Percentiles rank a stretch among this genome's conserved stretches.
phyloP scores from a whole-genome alignment of 1,140 invertebrate genomes.

The Chrysoperla carnea region DNA sequence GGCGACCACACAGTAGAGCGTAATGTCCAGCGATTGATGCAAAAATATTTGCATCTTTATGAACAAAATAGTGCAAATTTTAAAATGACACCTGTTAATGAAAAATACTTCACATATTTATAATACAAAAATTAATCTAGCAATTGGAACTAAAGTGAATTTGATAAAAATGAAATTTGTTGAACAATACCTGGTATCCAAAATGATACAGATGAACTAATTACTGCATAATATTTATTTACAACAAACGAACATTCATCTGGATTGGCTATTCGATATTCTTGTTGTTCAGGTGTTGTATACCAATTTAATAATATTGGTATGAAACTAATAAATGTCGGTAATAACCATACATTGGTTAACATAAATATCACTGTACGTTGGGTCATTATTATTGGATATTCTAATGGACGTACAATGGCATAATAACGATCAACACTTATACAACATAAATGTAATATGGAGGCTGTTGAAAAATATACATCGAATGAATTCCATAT shows the following conservation, averaged over 20 bases:
- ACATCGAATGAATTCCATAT: constrained; percentile 91
- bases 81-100: too few relatives aligned
- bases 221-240: constrained; percentile 74
- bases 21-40: too few relatives aligned
- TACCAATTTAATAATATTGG: constrained; percentile 91
- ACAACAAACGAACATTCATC: constrained; percentile 73
- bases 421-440: constrained; percentile 85
- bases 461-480: constrained; percentile 87
- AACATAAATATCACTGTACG: constrained; percentile 65
- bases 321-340: constrained; percentile 84
- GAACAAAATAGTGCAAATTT: too few relatives aligned
- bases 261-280: constrained; percentile 45
- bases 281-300: constrained; percentile 60
- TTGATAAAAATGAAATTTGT: too few relatives aligned
- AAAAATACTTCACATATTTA: too few relatives aligned
- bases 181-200: constrained; percentile 64
- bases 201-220: constrained; percentile 83
- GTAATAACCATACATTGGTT: constrained; percentile 76
- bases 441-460: constrained; percentile 88
- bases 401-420: constrained; percentile 74
- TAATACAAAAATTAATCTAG: too few relatives aligned
- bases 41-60: too few relatives aligned
- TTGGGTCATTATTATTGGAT: constrained; percentile 74
- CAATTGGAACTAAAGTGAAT: too few relatives aligned
- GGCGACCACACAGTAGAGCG: too few relatives aligned